Conservation (phyloP, 2,888 invertebrate genomes). For the Chrysotoxum bicinctum region DNA sequence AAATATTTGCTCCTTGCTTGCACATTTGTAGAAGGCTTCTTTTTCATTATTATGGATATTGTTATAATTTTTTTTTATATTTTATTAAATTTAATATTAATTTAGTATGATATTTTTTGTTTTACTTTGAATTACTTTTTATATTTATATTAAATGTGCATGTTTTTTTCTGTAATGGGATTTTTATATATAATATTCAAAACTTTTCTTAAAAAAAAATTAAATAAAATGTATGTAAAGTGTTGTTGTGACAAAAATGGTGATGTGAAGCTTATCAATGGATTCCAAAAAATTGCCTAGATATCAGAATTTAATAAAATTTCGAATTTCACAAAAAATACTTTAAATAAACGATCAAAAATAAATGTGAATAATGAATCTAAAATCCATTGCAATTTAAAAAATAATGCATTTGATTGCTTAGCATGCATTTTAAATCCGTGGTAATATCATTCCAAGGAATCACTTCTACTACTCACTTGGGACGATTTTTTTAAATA, state of each 20-base stretch:
- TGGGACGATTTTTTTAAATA: too few species aligned
- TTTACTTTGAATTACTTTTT: slow-evolving; percentile 1
- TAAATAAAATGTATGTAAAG: not conserved
- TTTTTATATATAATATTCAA: slow-evolving; percentile 34
- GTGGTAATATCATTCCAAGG: too few species aligned
- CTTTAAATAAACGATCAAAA: too few species aligned
- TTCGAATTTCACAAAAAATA: too few species aligned
- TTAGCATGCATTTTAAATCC: too few species aligned
- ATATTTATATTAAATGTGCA: slow-evolving; percentile 57
- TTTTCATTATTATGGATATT: slow-evolving; percentile 27
- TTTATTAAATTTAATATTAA: slow-evolving; percentile 8
- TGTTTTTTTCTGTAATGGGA: slow-evolving; percentile 58
- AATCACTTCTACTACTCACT: too few species aligned
- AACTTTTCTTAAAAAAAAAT: slow-evolving; percentile 1
- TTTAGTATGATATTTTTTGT: slow-evolving; percentile 13
- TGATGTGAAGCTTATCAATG: not conserved
- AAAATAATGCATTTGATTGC: too few species aligned
- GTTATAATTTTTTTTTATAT: slow-evolving; percentile 3
- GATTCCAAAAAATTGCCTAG: not conserved
- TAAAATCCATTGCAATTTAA: too few species aligned
- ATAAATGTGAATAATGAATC: too few species aligned
- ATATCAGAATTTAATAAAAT: too few species aligned
- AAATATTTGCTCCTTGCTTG: slow-evolving; percentile 64
- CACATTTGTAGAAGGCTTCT: slow-evolving; percentile 70
- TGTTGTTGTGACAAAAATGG: slow-evolving; percentile 3